These are phyloP conservation scores for Orgyia antiqua DNA, from an alignment of 2,888 invertebrate species.

Conservation along the genomic window DNA sequence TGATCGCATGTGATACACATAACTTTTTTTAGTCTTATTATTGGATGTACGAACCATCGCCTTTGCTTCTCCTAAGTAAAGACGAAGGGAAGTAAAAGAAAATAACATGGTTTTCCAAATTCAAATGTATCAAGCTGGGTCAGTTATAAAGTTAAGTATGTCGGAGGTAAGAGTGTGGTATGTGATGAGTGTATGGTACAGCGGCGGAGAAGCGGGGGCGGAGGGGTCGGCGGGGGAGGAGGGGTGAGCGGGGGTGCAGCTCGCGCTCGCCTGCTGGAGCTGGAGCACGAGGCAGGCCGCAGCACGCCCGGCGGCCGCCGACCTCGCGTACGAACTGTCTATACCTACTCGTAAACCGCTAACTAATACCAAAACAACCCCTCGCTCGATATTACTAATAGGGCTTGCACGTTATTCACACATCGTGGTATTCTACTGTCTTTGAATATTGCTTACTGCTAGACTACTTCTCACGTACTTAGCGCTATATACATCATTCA, in stretches of 20 bases:
- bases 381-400: neutral
- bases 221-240: constrained; percentile 22
- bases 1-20: no score
- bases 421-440: no score
- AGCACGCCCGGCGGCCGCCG: constrained; percentile 68
- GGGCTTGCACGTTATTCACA: neutral
- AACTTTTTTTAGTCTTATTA: no score
- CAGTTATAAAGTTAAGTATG: no score
- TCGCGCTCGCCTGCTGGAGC: constrained; percentile 68
- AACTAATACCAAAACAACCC: neutral
- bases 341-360: neutral
- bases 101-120: no score
- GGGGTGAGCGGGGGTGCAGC: constrained; percentile 36
- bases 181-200: constrained; percentile 44
- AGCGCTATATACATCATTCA: no score
- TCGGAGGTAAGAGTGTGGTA: no score
- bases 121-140: no score
- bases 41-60: no score
- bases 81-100: no score
- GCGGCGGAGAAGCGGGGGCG: constrained; percentile 30
- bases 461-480: neutral
- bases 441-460: no score
- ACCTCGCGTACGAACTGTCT: constrained; percentile 35
- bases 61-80: no score
- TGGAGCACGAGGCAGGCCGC: constrained; percentile 71